These are phyloP conservation scores for Perca schrenkii DNA, from an alignment of 2,113 vertebrate genomes.

Conservation along the genomic window DNA sequence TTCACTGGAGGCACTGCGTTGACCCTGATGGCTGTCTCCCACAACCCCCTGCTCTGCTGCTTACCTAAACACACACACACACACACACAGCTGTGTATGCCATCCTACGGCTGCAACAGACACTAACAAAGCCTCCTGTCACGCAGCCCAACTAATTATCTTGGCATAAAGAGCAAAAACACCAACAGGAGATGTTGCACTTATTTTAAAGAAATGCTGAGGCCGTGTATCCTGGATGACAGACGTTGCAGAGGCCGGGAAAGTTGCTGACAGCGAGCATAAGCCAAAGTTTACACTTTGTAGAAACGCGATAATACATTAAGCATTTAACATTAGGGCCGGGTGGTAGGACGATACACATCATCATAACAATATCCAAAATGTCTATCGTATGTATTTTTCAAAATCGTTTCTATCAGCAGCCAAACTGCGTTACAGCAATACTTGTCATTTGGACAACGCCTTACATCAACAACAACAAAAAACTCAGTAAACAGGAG, in stretches of 20 bases:
- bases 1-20: conserved; percentile 56
- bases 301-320: too few relatives aligned
- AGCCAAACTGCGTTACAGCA: too few relatives aligned
- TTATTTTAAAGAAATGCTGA: conserved; percentile 57
- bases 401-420: too few relatives aligned
- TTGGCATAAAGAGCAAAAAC: conserved; percentile 67
- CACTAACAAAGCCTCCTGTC: conserved; percentile 54
- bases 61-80: conserved; percentile 29
- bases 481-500: too few relatives aligned
- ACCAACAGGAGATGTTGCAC: conserved; percentile 54
- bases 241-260: background rate
- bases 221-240: conserved; percentile 36
- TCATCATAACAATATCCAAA: too few relatives aligned
- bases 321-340: too few relatives aligned
- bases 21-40: conserved; percentile 69
- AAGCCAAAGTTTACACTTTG: too few relatives aligned
- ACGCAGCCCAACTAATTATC: conserved; percentile 65
- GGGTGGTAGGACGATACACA: too few relatives aligned
- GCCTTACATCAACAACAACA: too few relatives aligned
- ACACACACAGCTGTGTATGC: conserved; percentile 41
- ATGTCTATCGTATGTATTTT: too few relatives aligned
- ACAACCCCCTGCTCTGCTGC: conserved; percentile 61
- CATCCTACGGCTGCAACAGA: conserved; percentile 58
- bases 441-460: too few relatives aligned
- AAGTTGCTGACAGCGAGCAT: too few relatives aligned